phyloP scores from a whole-genome alignment of 1,140 invertebrate genomes.

The Anagrus nilaparvatae region DNA sequence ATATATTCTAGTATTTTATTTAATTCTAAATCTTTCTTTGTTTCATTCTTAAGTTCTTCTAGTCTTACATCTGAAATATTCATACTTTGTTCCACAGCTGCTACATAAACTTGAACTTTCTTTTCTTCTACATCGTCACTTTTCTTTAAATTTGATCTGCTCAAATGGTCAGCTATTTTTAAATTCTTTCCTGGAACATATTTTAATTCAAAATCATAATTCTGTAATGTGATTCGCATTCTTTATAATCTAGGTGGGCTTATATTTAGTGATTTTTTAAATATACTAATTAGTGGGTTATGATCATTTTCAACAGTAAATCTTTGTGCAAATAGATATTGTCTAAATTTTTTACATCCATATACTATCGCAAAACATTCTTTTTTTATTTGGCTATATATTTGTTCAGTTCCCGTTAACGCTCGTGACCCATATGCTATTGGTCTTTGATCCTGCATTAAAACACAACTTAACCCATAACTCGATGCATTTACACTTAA shows the following conservation, averaged over 20 bases:
- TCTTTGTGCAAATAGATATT: slow-evolving; percentile 32
- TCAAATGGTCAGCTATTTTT: slow-evolving; percentile 4
- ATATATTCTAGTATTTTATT: slow-evolving; percentile 12
- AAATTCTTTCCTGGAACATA: neutral
- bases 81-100: slow-evolving; percentile 9
- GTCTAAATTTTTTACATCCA: slow-evolving; percentile 35
- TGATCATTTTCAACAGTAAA: slow-evolving; percentile 37
- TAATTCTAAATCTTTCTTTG: too few relatives aligned
- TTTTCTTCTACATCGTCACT: neutral
- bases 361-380: slow-evolving; percentile 40
- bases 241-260: slow-evolving; percentile 28
- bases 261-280: slow-evolving; percentile 26
- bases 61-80: slow-evolving; percentile 8
- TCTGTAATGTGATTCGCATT: slow-evolving; percentile 25
- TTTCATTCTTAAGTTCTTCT: slow-evolving; percentile 12
- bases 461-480: slow-evolving; percentile 33
- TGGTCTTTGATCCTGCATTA: slow-evolving; percentile 16
- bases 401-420: slow-evolving; percentile 14
- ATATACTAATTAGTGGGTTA: slow-evolving; percentile 25
- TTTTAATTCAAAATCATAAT: too few relatives aligned
- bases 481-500: slow-evolving; percentile 32
- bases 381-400: slow-evolving; percentile 25
- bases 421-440: slow-evolving; percentile 22
- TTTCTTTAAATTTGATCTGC: too few relatives aligned
- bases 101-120: neutral